Base-by-base conservation (phyloP, 2,113 vertebrate species). In the Lophochroa leadbeateri region DNA sequence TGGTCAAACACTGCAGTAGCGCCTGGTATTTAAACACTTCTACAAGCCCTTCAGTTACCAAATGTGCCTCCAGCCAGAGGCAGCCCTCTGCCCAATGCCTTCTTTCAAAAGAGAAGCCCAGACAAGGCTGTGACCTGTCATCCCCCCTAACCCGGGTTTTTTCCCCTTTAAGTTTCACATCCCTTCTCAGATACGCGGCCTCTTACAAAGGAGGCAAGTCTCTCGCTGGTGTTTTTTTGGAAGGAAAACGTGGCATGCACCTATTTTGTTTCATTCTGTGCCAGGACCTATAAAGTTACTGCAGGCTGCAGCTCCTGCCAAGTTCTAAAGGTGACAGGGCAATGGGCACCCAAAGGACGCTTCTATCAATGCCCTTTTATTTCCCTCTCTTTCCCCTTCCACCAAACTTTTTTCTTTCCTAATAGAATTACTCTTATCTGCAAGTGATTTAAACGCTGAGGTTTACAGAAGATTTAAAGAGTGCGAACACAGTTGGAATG, bases 401-500 rank as follows among this genome's bases (percentile, higher is more conserved):
- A 94, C 96, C 91, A 0, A 94, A n/a, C 92, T 96, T 95, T 91
- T 97, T 97, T 94, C 97, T 98, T 95, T n/a, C 97, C 97, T 97
- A 97, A 97, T 97, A 98, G 98, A 98, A 98, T 98, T 97, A 98
- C 98, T 97, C 98, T 98, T 98, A 98, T 98, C 98, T 98, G 98
- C 98, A 98, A 98, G 98, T 98, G 98, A 99, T 98, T 98, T 98
- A 98, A 95, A 98, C 98, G 96, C 97, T 96, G 97, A 97, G 98
- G 98, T 98, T 98, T 98, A 98, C 98, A 96, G 97, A 98, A 99
- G 98, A 99, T 99, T 99, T 99, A 99, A 98, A 98, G 98, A 98
- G 98, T 99, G 98, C 97, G 98, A 99, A 98, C 98, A 98, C 98
- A 98, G 98, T 98, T 98, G 98, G 98, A 99, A 98, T 98, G 98